Evolutionary conservation across 2,888 invertebrate genomes (phyloP).

Genomic region (Drosophila lacicola): DNA sequence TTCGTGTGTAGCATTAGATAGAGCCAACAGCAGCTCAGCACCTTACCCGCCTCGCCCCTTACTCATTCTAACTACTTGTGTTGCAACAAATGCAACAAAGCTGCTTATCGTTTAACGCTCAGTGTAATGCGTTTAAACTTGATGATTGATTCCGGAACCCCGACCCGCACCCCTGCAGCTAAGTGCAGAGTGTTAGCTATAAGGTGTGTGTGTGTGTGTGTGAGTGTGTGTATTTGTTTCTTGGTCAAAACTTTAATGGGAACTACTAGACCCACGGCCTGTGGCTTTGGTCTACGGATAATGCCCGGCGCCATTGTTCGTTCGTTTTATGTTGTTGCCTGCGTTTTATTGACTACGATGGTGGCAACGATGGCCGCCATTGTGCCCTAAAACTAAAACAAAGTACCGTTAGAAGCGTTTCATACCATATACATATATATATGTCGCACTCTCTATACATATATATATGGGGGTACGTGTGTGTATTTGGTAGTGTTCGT

Average conservation of each 20-base stretch:
- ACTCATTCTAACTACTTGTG: not conserved
- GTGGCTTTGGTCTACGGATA: constrained; percentile 14
- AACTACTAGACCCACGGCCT: constrained; percentile 9
- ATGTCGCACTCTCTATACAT: constrained; percentile 15
- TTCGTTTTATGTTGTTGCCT: constrained; percentile 75
- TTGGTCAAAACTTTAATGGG: constrained; percentile 67
- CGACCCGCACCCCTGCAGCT: constrained; percentile 59
- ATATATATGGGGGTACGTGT: constrained; percentile 10
- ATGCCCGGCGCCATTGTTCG: constrained; percentile 67
- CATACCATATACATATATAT: constrained; percentile 32
- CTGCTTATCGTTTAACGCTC: constrained; percentile 78
- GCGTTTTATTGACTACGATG: constrained; percentile 76
- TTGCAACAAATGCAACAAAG: constrained; percentile 66
- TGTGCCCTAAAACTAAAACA: constrained; percentile 76
- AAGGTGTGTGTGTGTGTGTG: constrained; percentile 8
- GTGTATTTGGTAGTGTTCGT: constrained; percentile 58
- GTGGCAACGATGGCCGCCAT: constrained; percentile 62
- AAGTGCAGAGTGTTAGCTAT: constrained; percentile 53
- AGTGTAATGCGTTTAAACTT: constrained; percentile 77
- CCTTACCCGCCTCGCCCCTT: not conserved
- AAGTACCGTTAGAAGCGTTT: constrained; percentile 73
- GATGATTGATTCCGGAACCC: constrained; percentile 68
- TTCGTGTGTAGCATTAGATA: constrained; percentile 45
- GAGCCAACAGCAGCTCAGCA: constrained; percentile 42
- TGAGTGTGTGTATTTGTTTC: constrained; percentile 16